Base-by-base conservation (phyloP, 2,113 vertebrate genomes). In the Gasterosteus nipponicus region DNA sequence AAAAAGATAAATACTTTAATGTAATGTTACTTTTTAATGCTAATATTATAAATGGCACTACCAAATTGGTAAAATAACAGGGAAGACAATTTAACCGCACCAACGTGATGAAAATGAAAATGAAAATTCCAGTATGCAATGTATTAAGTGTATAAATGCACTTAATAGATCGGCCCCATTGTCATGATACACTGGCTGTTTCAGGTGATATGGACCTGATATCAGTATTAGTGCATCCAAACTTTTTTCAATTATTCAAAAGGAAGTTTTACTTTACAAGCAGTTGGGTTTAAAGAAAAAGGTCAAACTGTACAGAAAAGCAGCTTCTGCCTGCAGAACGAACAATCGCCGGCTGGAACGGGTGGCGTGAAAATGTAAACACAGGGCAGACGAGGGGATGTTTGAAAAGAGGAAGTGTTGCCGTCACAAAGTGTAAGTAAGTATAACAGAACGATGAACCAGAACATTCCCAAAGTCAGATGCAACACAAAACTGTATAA, bases 361-460 rank as follows among this genome's bases (percentile, higher is more conserved):
- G 51, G 51, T 53, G n/a, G n/a, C 10, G 10, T 54, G 11, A 22
- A 54, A 54, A 54, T 54, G 22, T 26, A 54, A 54, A 54, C 51
- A 54, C 12, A 9, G 22, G 22, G 22, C 22, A 54, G 51, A 63
- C 47, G 19, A 62, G 7, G n/a, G 14, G 61, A 59, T 7, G 0
- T 65, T 60, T 75, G 8, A 73, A 63, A 78, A 80, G 71, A 68
- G 68, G 70, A 81, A 80, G 2, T 72, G 44, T 9, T 79, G 29
- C 19, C 35, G 56, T 72, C 10, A 38, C 14, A 38, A 15, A 67
- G 19, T 64, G 46, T 42, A 68, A 58, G 62, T 47, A 41, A 65
- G 68, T 77, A 67, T 22, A 69, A 26, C 18, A 65, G 22, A 56
- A 57, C 5, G 15, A 66, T 29, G 56, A 63, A 56, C 14, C 53